A percentile compares a stretch with the other conserved stretches of the same genome.
Conservation (phyloP, 2,797 vertebrate genomes). For the Halcyon badia region DNA sequence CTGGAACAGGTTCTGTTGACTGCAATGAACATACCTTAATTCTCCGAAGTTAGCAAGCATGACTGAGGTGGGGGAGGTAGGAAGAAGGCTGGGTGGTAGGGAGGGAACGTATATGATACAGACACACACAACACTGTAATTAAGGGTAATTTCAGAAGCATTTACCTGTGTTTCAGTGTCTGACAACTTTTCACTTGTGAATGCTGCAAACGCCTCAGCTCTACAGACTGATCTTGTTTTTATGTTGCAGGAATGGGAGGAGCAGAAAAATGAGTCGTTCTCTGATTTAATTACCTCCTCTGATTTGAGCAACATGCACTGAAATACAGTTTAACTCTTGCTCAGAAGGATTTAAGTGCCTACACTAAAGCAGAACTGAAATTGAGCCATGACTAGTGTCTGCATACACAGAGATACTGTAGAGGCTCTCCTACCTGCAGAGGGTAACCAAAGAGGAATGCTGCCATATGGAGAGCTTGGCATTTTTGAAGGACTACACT, state of each 20-base stretch:
- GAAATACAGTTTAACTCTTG: constrained; percentile 49
- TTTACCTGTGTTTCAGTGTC: constrained; percentile 62
- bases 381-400: neutral
- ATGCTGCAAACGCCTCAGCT: neutral
- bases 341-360: neutral
- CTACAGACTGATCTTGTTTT: constrained; percentile 24
- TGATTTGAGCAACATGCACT: neutral
- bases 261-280: constrained; percentile 37
- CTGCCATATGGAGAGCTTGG: neutral
- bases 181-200: constrained; percentile 58
- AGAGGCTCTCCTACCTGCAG: neutral
- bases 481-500: neutral
- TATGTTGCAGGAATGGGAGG: constrained; percentile 28
- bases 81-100: constrained; percentile 37
- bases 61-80: constrained; percentile 8
- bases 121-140: constrained; percentile 49
- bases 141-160: constrained; percentile 63
- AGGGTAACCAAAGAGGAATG: neutral
- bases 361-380: neutral
- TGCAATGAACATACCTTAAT: neutral
- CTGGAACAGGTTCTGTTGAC: neutral
- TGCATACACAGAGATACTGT: neutral
- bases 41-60: constrained; percentile 21
- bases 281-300: constrained; percentile 49
- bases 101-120: constrained; percentile 37